Conservation (phyloP, 2,888 invertebrate species). For the Eupithecia subumbrata region DNA sequence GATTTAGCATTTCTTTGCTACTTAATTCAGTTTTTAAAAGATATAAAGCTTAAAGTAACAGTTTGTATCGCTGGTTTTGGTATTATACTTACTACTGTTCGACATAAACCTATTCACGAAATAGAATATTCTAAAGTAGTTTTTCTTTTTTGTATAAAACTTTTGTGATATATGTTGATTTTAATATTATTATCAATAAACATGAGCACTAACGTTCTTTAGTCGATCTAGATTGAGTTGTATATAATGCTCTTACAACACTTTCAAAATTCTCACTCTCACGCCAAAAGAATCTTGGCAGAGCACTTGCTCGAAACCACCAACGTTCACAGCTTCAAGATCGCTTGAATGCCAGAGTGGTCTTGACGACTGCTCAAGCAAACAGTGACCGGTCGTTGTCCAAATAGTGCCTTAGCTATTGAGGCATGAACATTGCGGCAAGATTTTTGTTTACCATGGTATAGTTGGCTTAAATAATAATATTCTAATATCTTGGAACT, state of each 20-base stretch:
- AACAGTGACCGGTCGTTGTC: conserved; percentile 80
- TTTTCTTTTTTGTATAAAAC: background rate
- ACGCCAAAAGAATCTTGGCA: conserved; percentile 35
- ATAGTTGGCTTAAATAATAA: conserved; percentile 71
- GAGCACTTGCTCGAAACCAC: conserved; percentile 44
- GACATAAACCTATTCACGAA: conserved; percentile 37
- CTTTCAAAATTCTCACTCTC: conserved; percentile 25
- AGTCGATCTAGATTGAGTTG: background rate
- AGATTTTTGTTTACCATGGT: conserved; percentile 72
- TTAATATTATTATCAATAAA: background rate
- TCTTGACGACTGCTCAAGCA: conserved; percentile 70
- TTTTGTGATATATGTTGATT: background rate
- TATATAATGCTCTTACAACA: background rate
- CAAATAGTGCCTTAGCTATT: conserved; percentile 69
- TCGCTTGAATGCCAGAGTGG: conserved; percentile 74
- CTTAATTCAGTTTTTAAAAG: conserved; percentile 80
- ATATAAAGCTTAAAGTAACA: conserved; percentile 79
- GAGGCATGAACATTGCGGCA: conserved; percentile 63
- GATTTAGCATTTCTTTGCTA: conserved; percentile 81
- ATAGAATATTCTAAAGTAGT: conserved; percentile 18
- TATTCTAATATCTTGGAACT: conserved; percentile 61
- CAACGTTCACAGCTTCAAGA: conserved; percentile 57
- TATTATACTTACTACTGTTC: conserved; percentile 54
- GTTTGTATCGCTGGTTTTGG: conserved; percentile 67
- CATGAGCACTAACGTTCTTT: background rate